Evolutionary conservation across 2,888 invertebrate species (phyloP).

Genomic region (Lysandra bellargus): DNA sequence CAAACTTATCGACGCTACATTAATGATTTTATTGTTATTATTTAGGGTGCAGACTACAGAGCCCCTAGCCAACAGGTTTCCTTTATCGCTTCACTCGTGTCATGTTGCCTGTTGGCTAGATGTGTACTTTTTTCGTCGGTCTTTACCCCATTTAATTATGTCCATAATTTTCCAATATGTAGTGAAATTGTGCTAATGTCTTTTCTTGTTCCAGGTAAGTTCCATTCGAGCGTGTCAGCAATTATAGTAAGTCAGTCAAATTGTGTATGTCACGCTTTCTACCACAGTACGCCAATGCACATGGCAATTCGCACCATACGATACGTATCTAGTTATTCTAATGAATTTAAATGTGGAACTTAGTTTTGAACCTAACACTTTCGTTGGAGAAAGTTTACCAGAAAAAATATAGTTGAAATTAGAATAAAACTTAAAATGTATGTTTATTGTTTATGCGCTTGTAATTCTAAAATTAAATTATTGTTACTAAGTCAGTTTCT

Average conservation of each 20-base stretch:
- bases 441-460: neutral
- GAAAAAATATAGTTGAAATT: neutral
- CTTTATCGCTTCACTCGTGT: no score
- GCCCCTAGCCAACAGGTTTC: no score
- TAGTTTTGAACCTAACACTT: neutral
- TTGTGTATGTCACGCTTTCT: conserved; percentile 41
- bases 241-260: conserved; percentile 42
- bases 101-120: no score
- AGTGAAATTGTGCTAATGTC: conserved; percentile 40
- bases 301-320: conserved; percentile 26
- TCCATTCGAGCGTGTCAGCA: conserved; percentile 35
- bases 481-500: neutral
- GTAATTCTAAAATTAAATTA: neutral
- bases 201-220: conserved; percentile 67
- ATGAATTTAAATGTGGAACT: neutral
- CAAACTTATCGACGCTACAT: no score
- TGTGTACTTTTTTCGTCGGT: no score
- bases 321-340: conserved; percentile 32
- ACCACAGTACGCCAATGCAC: conserved; percentile 22
- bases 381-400: neutral
- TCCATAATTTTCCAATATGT: neutral
- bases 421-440: neutral
- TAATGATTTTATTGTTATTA: no score
- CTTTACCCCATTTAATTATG: no score
- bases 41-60: no score